A percentile compares a stretch with the other conserved stretches of the same genome.
These are phyloP conservation scores for Araneus ventricosus DNA, from an alignment of 1,140 invertebrate genomes.

Conservation along the genomic window DNA sequence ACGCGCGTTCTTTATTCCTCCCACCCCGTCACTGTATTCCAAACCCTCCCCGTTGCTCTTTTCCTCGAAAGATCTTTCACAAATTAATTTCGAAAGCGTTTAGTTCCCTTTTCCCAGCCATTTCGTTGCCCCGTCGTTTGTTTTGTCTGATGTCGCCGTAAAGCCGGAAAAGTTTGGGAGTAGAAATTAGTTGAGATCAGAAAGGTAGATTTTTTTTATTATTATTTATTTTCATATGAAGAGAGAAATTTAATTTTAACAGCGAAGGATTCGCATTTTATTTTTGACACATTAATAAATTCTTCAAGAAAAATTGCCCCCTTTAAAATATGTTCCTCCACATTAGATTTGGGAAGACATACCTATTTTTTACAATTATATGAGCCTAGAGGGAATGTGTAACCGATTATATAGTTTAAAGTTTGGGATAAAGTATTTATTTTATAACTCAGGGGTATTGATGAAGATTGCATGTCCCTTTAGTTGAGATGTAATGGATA, in stretches of 20 bases:
- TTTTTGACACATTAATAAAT: not conserved
- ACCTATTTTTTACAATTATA: no score
- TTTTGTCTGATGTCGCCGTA: not conserved
- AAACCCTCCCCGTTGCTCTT: not conserved
- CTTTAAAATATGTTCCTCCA: not conserved
- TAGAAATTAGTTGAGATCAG: not conserved
- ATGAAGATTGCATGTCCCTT: no score
- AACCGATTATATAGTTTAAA: no score
- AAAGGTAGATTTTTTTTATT: not conserved
- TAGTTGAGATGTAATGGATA: no score
- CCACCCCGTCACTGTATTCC: not conserved
- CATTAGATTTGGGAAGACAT: no score
- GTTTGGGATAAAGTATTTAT: no score
- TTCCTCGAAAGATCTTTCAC: constrained; percentile 58
- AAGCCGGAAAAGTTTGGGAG: constrained; percentile 25
- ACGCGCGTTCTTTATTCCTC: not conserved
- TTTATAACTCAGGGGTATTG: no score
- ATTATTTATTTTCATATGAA: not conserved
- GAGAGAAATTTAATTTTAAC: constrained; percentile 25
- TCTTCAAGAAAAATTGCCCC: not conserved
- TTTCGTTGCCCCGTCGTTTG: not conserved
- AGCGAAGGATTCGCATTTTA: not conserved
- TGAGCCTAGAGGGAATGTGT: no score
- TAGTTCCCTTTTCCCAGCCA: not conserved
- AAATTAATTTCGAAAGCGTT: constrained; percentile 68